These are phyloP conservation scores for Galbula dea DNA, from an alignment of 2,113 vertebrate genomes.

Conservation along the genomic window DNA sequence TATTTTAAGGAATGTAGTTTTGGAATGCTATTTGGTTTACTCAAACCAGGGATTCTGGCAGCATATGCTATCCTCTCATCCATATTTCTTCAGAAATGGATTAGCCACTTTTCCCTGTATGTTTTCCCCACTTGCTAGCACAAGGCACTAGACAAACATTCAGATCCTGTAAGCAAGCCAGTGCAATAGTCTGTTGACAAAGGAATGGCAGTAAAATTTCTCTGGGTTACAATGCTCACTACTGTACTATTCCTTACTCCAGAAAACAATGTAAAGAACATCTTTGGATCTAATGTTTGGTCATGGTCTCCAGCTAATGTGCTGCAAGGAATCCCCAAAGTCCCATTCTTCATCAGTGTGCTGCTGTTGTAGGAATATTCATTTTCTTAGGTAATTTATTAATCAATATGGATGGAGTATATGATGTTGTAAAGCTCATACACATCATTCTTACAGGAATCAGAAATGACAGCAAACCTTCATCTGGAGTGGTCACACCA, in stretches of 20 bases:
- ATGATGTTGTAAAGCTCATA: not conserved
- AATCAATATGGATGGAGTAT: not conserved
- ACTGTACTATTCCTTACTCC: not conserved
- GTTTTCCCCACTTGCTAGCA: not conserved
- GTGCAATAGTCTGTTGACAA: not conserved
- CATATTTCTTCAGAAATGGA: not conserved
- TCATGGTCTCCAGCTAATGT: fast-evolving
- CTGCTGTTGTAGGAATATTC: not conserved
- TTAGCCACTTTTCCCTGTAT: not conserved
- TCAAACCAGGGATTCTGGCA: not conserved
- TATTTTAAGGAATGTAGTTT: not conserved
- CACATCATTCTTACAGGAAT: not conserved
- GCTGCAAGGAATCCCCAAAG: not conserved
- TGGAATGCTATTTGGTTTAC: not conserved
- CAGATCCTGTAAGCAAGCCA: not conserved
- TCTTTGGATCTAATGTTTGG: not conserved
- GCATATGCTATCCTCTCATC: not conserved
- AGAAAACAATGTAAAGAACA: not conserved
- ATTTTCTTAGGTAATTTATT: not conserved
- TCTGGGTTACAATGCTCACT: not conserved
- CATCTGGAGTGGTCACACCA: not conserved
- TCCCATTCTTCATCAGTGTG: not conserved
- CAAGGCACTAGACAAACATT: not conserved
- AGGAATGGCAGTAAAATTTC: not conserved
- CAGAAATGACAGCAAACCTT: not conserved